Percentiles rank a stretch among this genome's conserved stretches.
phyloP scores from a whole-genome alignment of 1,140 invertebrate species.

The Cardiocondyla obscurior region DNA sequence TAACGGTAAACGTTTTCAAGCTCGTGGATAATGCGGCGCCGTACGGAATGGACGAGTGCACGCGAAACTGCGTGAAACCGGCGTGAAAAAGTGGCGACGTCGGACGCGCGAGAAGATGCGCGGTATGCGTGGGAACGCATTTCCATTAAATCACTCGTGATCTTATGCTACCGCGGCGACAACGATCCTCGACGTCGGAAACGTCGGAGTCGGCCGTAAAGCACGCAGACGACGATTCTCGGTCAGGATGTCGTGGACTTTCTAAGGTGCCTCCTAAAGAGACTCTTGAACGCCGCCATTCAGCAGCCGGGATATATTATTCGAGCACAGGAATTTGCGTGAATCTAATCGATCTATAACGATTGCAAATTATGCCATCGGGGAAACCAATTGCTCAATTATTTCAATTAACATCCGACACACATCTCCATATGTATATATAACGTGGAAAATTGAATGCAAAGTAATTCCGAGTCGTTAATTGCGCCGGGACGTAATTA shows the following conservation, averaged over 20 bases:
- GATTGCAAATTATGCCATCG: not conserved
- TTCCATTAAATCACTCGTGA: constrained; percentile 73
- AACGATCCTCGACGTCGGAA: constrained; percentile 53
- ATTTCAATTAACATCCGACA: not conserved
- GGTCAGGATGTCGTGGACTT: constrained; percentile 73
- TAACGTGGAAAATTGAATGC: not conserved
- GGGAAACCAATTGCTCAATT: not conserved
- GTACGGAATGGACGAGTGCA: constrained; percentile 3
- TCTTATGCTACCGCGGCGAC: constrained; percentile 56
- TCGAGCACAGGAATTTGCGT: not conserved
- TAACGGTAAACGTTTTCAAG: not conserved
- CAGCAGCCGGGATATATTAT: not conserved
- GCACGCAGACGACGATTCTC: constrained; percentile 68
- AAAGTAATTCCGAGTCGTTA: not conserved
- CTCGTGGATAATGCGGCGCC: not conserved
- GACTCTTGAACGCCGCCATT: constrained; percentile 41
- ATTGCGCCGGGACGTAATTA: not conserved
- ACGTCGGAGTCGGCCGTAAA: constrained; percentile 60
- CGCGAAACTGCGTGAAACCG: not conserved
- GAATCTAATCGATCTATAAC: not conserved
- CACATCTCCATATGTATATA: not conserved
- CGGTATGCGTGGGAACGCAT: constrained; percentile 70
- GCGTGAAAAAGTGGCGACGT: constrained; percentile 1
- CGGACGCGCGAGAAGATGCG: constrained; percentile 55
- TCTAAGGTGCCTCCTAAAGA: constrained; percentile 59